Percentiles rank a stretch among this genome's conserved stretches.
These are phyloP conservation scores for Sapajus apella DNA, from an alignment of 2,113 vertebrate genomes.

Conservation along the genomic window DNA sequence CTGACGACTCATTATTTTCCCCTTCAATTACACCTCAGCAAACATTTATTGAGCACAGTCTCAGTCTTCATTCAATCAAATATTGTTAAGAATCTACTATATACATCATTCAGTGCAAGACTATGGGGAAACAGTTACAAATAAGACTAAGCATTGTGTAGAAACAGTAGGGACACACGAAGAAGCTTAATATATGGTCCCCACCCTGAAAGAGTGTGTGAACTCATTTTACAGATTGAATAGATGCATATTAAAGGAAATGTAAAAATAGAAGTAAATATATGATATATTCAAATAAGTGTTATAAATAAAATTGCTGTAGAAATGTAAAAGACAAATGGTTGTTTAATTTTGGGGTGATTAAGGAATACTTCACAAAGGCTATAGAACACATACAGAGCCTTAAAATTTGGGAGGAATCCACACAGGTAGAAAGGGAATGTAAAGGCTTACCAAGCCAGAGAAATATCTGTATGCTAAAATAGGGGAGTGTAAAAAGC, in stretches of 20 bases:
- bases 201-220: not conserved
- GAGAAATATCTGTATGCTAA: not conserved
- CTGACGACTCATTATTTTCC: not conserved
- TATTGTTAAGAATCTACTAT: not conserved
- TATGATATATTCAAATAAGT: not conserved
- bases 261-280: not conserved
- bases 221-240: not conserved
- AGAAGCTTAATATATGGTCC: no score
- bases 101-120: not conserved
- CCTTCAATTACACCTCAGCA: not conserved
- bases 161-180: not conserved
- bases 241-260: not conserved
- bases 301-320: not conserved
- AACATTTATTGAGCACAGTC: not conserved
- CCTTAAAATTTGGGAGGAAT: not conserved
- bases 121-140: not conserved
- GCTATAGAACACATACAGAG: not conserved
- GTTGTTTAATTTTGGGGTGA: not conserved
- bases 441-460: not conserved
- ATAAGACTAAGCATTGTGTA: not conserved
- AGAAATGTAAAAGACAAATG: not conserved
- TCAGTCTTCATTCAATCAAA: not conserved
- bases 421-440: not conserved
- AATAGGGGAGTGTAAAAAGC: not conserved
- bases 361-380: not conserved